Conservation (phyloP, 2,797 vertebrate species). For the Liasis olivaceus region DNA sequence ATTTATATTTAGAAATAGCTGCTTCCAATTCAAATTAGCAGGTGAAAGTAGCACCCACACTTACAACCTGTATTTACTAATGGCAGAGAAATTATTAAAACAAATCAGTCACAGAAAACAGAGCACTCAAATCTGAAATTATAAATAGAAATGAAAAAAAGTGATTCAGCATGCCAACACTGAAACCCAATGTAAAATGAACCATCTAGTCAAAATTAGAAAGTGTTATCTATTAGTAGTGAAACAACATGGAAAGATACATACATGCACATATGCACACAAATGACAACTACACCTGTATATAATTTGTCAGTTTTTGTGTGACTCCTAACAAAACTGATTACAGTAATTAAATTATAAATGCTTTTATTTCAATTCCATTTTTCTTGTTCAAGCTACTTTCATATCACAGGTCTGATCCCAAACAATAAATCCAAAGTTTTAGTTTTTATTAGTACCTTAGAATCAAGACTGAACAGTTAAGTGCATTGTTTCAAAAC, state of each 20-base stretch:
- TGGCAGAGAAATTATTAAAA: slow-evolving; percentile 33
- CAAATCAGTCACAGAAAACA: slow-evolving; percentile 12
- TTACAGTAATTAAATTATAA: not conserved
- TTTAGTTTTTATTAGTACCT: slow-evolving; percentile 41
- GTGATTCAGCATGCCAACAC: not conserved
- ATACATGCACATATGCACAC: not conserved
- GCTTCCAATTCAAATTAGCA: slow-evolving; percentile 41
- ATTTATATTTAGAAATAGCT: slow-evolving; percentile 56
- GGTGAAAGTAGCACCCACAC: slow-evolving; percentile 52
- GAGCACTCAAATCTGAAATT: slow-evolving; percentile 43
- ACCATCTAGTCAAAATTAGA: not conserved
- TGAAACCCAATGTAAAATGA: not conserved
- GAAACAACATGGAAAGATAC: not conserved
- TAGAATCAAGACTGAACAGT: slow-evolving; percentile 23
- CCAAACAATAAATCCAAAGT: not conserved
- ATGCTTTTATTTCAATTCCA: not conserved
- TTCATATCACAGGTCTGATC: not conserved
- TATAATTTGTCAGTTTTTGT: not conserved
- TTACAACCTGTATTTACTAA: slow-evolving; percentile 48
- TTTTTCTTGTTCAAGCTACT: not conserved
- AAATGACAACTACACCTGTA: not conserved
- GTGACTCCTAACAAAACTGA: not conserved
- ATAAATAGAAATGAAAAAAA: not conserved
- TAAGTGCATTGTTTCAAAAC: slow-evolving; percentile 9
- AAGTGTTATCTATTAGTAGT: not conserved